phyloP scores from a whole-genome alignment of 2,888 invertebrate genomes.

The Orchestes rusci region DNA sequence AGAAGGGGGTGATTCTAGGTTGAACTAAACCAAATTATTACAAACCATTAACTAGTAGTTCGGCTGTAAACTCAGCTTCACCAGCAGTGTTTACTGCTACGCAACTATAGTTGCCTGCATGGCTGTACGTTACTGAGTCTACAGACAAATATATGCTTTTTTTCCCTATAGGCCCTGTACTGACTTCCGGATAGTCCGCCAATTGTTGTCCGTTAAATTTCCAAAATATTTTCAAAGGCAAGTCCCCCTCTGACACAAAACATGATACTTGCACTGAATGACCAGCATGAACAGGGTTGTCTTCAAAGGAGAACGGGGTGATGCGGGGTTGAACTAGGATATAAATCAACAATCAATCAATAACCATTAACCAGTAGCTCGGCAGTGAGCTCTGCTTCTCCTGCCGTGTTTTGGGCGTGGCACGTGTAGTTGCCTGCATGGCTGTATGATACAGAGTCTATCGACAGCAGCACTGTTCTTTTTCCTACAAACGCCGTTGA shows the following conservation, averaged over 20 bases:
- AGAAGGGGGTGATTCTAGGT: constrained; percentile 58
- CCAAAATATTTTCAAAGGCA: constrained; percentile 71
- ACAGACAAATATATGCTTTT: constrained; percentile 60
- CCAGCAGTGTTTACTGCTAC: constrained; percentile 53
- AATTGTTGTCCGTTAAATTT: constrained; percentile 55
- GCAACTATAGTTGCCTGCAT: constrained; percentile 60
- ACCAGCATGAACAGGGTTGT: constrained; percentile 56
- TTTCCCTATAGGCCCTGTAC: constrained; percentile 50
- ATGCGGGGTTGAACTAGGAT: constrained; percentile 48
- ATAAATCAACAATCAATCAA: constrained; percentile 5
- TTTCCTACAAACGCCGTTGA: constrained; percentile 34
- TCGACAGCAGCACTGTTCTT: constrained; percentile 53
- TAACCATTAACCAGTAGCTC: constrained; percentile 65
- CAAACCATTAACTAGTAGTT: constrained; percentile 45
- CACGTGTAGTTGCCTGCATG: constrained; percentile 73
- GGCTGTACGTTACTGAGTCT: constrained; percentile 53
- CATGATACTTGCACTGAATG: constrained; percentile 65
- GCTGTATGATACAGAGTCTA: constrained; percentile 56
- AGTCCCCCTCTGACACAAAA: constrained; percentile 67
- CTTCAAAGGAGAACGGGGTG: constrained; percentile 64
- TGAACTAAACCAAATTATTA: constrained; percentile 45
- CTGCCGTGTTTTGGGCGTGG: constrained; percentile 49
- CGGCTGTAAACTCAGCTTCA: constrained; percentile 49
- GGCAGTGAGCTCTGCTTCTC: constrained; percentile 32
- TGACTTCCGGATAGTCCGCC: constrained; percentile 41